Evolutionary conservation across 2,888 invertebrate species (phyloP), one percentile per base, ranked within the genome.

Genomic region (Apeira syringaria): DNA sequence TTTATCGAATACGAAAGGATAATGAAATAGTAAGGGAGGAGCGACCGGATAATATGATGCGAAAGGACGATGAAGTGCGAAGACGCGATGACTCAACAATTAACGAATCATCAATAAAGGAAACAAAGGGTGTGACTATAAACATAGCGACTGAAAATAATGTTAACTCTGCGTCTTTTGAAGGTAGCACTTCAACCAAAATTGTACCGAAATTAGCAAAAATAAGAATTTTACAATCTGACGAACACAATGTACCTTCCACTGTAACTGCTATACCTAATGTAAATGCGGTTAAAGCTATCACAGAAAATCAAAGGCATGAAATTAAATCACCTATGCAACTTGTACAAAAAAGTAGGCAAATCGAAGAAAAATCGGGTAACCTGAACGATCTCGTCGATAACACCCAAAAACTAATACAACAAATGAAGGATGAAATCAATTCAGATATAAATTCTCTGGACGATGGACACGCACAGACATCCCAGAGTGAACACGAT

Each of bases 391-490:
- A 92, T 49, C 85, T 93, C 33, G 92, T 93, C 5, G 91, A 91
- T 59, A 90, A 91, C 43, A 93, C 93, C 0, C 92, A 93, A 67
- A 87, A 85, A 42, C 64, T 93, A 26, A 93, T 93, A 47, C 92
- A 93, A 53, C 92, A 92, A 75, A 93, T 93, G 93, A 92, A 91
- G 65, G 91, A 92, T 58, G 93, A 93, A 84, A 92, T 93, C 22
- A 91, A 91, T 68, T 89, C 86, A 13, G 91, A 91, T 61, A 92
- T 93, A 57, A 92, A 91, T 62, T 88, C 86, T n/a, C 69, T 84
- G 17, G 80, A 80, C 50, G 82, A 75, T 12, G 72, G 72, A 45
- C 87, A 85, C 45, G 51, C 53, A n/a, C 47, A 53, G 39, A 78
- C 85, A 8, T 88, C 87, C 39, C 85, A 83, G 35, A 90, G 90